A percentile compares a stretch with the other conserved stretches of the same genome.
These are phyloP conservation scores for Phaenicophaeus curvirostris DNA, from an alignment of 2,797 vertebrate species.

Conservation along the genomic window DNA sequence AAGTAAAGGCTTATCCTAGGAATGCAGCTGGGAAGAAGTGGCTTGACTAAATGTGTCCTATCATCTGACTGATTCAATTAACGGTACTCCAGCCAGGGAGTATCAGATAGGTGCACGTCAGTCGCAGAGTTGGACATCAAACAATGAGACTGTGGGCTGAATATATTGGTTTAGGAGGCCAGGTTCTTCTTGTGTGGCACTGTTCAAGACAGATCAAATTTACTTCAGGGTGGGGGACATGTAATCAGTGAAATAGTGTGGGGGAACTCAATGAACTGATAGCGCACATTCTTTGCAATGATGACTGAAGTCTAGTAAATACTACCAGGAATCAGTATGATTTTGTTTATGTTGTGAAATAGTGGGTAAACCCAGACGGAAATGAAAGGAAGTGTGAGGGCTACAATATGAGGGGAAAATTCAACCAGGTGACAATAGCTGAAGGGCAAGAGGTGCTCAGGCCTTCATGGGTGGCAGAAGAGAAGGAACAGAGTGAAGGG, in stretches of 20 bases:
- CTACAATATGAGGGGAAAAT: neutral
- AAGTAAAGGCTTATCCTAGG: neutral
- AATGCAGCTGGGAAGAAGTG: neutral
- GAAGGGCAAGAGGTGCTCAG: neutral
- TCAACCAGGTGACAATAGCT: neutral
- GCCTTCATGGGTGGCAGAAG: neutral
- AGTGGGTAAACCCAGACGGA: neutral
- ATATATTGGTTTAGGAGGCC: neutral
- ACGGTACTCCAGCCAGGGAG: neutral
- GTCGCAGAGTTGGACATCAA: neutral
- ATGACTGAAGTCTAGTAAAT: neutral
- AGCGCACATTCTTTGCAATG: neutral
- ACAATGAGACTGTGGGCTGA: neutral
- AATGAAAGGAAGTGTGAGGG: neutral
- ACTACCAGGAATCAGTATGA: neutral
- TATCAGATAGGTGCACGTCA: neutral
- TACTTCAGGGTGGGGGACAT: rapidly evolving
- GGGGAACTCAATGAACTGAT: neutral
- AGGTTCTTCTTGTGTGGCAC: neutral
- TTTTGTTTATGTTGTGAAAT: neutral
- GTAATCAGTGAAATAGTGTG: neutral
- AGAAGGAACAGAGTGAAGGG: neutral
- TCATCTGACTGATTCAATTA: neutral
- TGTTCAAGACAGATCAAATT: neutral
- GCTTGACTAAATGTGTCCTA: neutral